Evolutionary conservation across 2,888 invertebrate species (phyloP).

Genomic region (Tachina grossa): DNA sequence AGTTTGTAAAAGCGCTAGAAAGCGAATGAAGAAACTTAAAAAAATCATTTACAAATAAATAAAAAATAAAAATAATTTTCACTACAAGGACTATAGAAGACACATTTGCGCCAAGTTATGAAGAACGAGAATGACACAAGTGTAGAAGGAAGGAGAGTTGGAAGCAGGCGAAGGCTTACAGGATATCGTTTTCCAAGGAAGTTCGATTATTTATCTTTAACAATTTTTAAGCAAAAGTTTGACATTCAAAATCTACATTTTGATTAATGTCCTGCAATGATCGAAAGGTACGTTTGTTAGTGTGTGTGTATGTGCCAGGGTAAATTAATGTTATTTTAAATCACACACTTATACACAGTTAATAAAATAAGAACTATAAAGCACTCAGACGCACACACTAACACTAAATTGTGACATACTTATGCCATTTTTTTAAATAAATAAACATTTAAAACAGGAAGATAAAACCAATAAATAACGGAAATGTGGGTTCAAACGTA

Average conservation of each 20-base stretch:
- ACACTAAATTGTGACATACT: background rate
- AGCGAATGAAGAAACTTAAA: conserved; percentile 1
- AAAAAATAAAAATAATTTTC: conserved; percentile 13
- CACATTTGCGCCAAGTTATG: conserved; percentile 37
- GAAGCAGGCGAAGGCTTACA: background rate
- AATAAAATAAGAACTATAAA: conserved; percentile 32
- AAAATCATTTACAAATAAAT: conserved; percentile 7
- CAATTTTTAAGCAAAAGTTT: conserved; percentile 67
- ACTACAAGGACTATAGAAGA: conserved; percentile 39
- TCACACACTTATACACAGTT: conserved; percentile 11
- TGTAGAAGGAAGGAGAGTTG: background rate
- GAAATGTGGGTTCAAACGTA: conserved; percentile 51
- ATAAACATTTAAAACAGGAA: conserved; percentile 24
- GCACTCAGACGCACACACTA: background rate
- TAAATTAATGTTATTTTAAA: conserved; percentile 41
- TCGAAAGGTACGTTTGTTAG: conserved; percentile 49
- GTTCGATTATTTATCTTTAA: conserved; percentile 70
- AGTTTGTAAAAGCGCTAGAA: conserved; percentile 21
- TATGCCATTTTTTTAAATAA: background rate
- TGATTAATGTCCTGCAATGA: conserved; percentile 69
- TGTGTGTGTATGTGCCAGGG: background rate
- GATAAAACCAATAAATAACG: conserved; percentile 64
- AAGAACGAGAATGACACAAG: conserved; percentile 12
- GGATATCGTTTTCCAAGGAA: conserved; percentile 24
- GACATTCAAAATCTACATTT: conserved; percentile 71